These are phyloP conservation scores for Pissodes strobi DNA, from an alignment of 1,140 invertebrate species.

Conservation along the genomic window DNA sequence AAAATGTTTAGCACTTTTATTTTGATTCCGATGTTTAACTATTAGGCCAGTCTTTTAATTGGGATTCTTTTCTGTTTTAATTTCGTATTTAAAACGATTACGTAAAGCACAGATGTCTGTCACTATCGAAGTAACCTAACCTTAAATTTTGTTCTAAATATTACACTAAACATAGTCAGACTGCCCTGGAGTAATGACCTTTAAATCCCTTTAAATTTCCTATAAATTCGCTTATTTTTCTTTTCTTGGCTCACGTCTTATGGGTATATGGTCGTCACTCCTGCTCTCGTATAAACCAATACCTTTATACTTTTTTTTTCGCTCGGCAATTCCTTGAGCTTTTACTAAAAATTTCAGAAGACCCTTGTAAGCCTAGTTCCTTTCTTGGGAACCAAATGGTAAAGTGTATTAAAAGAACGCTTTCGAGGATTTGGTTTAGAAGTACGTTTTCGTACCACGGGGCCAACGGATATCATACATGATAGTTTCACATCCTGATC, in stretches of 20 bases:
- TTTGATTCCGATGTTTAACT: not conserved
- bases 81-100: not conserved
- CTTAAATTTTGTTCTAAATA: not conserved
- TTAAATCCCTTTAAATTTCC: too few species aligned
- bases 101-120: not conserved
- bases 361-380: not conserved
- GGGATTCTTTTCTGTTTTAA: not conserved
- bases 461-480: slow-evolving; percentile 1
- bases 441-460: slow-evolving; percentile 1
- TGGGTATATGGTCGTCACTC: slow-evolving; percentile 2
- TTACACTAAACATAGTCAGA: not conserved
- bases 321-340: slow-evolving; percentile 1
- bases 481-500: slow-evolving; percentile 2
- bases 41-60: not conserved
- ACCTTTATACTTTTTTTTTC: slow-evolving; percentile 2
- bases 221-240: too few species aligned
- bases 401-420: slow-evolving; percentile 3
- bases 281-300: not conserved
- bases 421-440: slow-evolving; percentile 2
- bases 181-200: slow-evolving; percentile 1
- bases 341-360: slow-evolving; percentile 8
- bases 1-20: not conserved
- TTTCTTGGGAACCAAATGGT: not conserved
- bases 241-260: too few species aligned
- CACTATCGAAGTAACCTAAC: not conserved